Conservation (phyloP, 1,140 invertebrate genomes). For the Homarus americanus region DNA sequence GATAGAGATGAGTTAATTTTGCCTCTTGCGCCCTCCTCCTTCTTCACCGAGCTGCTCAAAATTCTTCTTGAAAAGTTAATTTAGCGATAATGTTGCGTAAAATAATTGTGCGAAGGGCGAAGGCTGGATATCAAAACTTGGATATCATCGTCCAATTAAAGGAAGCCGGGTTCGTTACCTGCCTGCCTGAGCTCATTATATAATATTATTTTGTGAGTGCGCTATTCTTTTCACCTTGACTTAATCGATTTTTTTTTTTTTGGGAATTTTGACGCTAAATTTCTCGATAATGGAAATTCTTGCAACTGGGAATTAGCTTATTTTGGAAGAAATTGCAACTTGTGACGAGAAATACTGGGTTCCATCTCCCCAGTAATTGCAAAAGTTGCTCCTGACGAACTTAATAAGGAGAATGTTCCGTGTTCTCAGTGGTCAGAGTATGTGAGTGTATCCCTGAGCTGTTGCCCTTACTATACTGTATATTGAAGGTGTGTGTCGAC, state of each 20-base stretch:
- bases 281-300: constrained; percentile 62
- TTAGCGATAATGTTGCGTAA: background rate
- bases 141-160: background rate
- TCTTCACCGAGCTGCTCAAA: background rate
- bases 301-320: constrained; percentile 52
- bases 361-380: constrained; percentile 35
- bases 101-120: background rate
- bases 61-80: background rate
- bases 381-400: constrained; percentile 30
- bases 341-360: constrained; percentile 25
- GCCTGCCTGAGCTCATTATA: constrained; percentile 55
- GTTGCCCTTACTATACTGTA: too few relatives aligned
- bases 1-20: background rate
- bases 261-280: constrained; percentile 46
- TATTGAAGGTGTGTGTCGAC: too few relatives aligned
- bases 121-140: background rate
- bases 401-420: constrained; percentile 20
- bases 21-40: background rate
- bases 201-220: constrained; percentile 39
- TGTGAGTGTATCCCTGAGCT: too few relatives aligned
- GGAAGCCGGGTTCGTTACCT: constrained; percentile 29
- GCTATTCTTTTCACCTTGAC: constrained; percentile 57
- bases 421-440: background rate
- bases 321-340: constrained; percentile 50
- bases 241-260: constrained; percentile 16